A percentile compares a stretch with the other conserved stretches of the same genome.
These are phyloP conservation scores for Elgonia sp. DNA, from an alignment of 2,888 invertebrate genomes.

Conservation along the genomic window DNA sequence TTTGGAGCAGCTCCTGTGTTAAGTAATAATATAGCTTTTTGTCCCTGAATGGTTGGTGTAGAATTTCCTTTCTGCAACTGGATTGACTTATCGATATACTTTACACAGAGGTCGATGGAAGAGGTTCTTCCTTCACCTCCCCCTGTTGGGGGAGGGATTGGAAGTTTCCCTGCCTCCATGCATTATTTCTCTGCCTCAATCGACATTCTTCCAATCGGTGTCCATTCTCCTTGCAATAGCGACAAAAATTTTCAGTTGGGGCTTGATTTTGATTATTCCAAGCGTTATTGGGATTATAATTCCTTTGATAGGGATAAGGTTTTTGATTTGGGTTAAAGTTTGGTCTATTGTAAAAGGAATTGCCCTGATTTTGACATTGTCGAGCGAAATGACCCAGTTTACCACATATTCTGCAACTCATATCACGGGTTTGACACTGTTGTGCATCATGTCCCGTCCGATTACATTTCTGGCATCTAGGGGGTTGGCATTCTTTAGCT, in stretches of 20 bases:
- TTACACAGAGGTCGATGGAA: too few relatives aligned
- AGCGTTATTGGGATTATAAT: neutral
- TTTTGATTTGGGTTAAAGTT: too few relatives aligned
- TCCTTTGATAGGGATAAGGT: neutral
- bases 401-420: slow-evolving; percentile 10
- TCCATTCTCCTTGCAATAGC: neutral
- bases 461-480: slow-evolving; percentile 15
- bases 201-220: neutral
- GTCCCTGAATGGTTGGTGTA: too few relatives aligned
- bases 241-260: neutral
- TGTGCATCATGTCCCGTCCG: too few relatives aligned
- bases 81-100: too few relatives aligned
- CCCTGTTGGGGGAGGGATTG: neutral
- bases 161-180: neutral
- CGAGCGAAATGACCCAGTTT: slow-evolving; percentile 5
- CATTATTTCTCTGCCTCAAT: neutral
- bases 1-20: too few relatives aligned
- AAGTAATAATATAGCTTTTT: too few relatives aligned
- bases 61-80: too few relatives aligned
- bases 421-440: too few relatives aligned
- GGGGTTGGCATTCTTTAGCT: slow-evolving; percentile 37
- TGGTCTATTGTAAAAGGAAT: too few relatives aligned
- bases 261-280: neutral
- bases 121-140: too few relatives aligned
- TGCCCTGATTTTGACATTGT: too few relatives aligned